Base-by-base conservation (phyloP, 2,113 vertebrate genomes). In the Caretta caretta region DNA sequence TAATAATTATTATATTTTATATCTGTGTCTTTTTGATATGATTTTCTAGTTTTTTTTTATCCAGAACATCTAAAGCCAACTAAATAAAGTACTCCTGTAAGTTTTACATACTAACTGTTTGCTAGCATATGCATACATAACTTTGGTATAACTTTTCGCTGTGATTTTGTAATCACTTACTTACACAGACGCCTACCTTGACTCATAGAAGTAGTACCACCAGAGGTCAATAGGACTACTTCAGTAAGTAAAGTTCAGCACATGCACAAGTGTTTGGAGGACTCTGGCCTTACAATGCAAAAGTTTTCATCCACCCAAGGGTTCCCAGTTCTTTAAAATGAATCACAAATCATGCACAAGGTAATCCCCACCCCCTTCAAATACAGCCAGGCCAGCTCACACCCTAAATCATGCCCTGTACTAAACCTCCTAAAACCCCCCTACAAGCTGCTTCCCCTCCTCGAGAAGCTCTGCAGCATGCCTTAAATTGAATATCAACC, bases 191-290 rank as follows among this genome's bases (percentile, higher is more conserved):
- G n/a, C 7, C 17, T 38, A 22, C n/a, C 11, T 78, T 78, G 42
- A 29, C 22, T 46, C 9, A 48, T 19, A 22, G 2, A 0, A 1
- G 8, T 35, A 29, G 6, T 76, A 1, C 11, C 17, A 0, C 2
- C 38, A 79, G 48, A 84, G 87, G 69, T 1, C 7, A 4, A 49
- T 88, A 90, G 10, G 90, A 72, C 31, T 17, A 8, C 6, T 59
- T 91, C 51, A 9, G 54, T 78, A 86, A 84, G 92, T 9, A 31
- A 92, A 92, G 13, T 4, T 35, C 16, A 80, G 80, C 7, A 22
- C 56, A 25, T 10, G 6, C 57, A 22, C n/a, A 20, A 0, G 27
- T 17, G 80, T 89, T 92, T 84, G 35, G 0, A 2, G 1, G 13
- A n/a, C 29, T 50, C 6, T 35, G 82, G 31, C 22, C 89, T 89